Evolutionary conservation across 2,888 invertebrate species (phyloP).

Genomic region (Noctuana brunneofusca): DNA sequence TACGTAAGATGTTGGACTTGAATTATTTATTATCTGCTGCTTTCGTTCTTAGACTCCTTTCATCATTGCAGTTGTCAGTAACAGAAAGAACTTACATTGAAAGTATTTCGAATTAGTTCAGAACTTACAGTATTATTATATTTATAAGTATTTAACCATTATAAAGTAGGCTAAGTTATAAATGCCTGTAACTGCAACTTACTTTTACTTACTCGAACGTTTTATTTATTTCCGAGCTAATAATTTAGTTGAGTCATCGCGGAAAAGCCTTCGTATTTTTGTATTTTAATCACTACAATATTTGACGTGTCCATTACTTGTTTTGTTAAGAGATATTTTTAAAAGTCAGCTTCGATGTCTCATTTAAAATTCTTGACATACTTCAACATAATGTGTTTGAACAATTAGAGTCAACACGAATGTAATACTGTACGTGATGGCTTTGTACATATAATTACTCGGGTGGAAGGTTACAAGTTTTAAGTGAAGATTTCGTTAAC

Average conservation of each 20-base stretch:
- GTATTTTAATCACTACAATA: background rate
- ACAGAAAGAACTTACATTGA: background rate
- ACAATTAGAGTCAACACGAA: background rate
- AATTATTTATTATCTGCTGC: background rate
- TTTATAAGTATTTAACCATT: too few species aligned
- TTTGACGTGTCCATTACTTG: background rate
- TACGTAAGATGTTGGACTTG: background rate
- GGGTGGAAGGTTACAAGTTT: background rate
- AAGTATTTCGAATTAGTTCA: background rate
- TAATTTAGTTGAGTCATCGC: slow-evolving; percentile 13
- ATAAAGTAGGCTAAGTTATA: too few species aligned
- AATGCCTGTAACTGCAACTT: too few species aligned
- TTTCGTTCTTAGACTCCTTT: background rate
- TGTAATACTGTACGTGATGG: background rate
- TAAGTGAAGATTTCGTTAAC: background rate
- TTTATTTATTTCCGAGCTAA: background rate
- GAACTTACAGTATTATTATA: background rate
- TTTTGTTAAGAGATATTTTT: background rate
- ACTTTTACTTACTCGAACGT: background rate
- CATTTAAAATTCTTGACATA: background rate
- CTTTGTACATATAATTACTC: background rate
- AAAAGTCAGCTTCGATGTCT: background rate
- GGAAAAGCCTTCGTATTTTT: slow-evolving; percentile 13
- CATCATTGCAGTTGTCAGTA: background rate
- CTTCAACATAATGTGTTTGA: background rate